phyloP scores from a whole-genome alignment of 2,888 invertebrate genomes.

The Chloromyia formosa region DNA sequence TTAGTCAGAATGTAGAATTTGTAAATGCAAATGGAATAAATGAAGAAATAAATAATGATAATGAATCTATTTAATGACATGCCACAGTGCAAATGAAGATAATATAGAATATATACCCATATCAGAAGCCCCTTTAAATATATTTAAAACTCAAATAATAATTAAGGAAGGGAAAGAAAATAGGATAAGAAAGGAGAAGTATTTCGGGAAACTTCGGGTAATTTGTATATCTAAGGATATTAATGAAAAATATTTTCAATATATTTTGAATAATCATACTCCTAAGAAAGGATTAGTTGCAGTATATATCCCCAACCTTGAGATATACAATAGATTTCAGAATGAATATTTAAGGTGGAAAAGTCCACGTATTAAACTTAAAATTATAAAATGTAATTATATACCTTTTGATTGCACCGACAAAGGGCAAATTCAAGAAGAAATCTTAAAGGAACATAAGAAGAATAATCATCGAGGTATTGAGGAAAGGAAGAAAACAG shows the following conservation, averaged over 20 bases:
- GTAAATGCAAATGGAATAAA: neutral
- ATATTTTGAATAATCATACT: too few relatives aligned
- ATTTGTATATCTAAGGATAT: too few relatives aligned
- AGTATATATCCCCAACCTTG: neutral
- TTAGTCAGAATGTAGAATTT: too few relatives aligned
- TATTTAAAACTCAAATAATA: neutral
- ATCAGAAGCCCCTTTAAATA: neutral
- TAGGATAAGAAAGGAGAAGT: neutral
- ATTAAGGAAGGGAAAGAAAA: neutral
- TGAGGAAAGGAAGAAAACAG: too few relatives aligned
- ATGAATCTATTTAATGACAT: neutral
- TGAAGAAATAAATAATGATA: too few relatives aligned
- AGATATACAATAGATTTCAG: neutral
- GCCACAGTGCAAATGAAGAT: conserved; percentile 13
- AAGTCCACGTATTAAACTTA: too few relatives aligned
- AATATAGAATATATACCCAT: neutral
- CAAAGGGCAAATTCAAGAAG: neutral
- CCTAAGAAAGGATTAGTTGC: neutral
- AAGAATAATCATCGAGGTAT: too few relatives aligned
- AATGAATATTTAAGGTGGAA: neutral
- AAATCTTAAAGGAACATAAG: neutral
- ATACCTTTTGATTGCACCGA: too few relatives aligned
- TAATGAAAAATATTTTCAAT: too few relatives aligned
- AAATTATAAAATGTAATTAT: neutral
- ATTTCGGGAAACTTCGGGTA: too few relatives aligned